Percentiles rank a stretch among this genome's conserved stretches.
phyloP scores from a whole-genome alignment of 2,888 invertebrate species.

The Plebejus anna region DNA sequence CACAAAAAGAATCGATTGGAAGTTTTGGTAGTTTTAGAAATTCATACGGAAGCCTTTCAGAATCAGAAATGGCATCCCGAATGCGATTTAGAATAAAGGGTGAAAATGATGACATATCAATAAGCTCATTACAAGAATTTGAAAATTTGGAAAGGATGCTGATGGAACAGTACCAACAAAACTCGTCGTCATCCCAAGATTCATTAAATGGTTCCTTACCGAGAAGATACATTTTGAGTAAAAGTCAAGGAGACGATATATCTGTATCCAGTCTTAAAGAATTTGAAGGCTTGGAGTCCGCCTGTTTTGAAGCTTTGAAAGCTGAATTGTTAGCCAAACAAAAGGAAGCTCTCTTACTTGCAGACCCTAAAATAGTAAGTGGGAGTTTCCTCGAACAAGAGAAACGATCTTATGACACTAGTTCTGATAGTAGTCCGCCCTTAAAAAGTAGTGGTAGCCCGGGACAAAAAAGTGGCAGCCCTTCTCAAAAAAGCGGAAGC shows the following conservation, averaged over 20 bases:
- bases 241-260: constrained; percentile 90
- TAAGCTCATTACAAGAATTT: constrained; percentile 96
- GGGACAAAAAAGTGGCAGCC: constrained; percentile 57
- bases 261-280: constrained; percentile 93
- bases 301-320: constrained; percentile 90
- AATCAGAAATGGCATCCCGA: constrained; percentile 92
- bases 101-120: constrained; percentile 95
- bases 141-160: constrained; percentile 94
- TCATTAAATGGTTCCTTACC: constrained; percentile 91
- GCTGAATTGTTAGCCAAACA: constrained; percentile 91
- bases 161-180: constrained; percentile 86
- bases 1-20: constrained; percentile 89
- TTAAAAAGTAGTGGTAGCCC: constrained; percentile 67
- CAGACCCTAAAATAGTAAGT: constrained; percentile 77
- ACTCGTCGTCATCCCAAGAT: constrained; percentile 90
- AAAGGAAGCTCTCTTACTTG: constrained; percentile 88
- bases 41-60: constrained; percentile 94
- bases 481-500: constrained; percentile 64
- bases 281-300: constrained; percentile 94
- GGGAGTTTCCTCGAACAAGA: constrained; percentile 73
- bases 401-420: constrained; percentile 77
- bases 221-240: constrained; percentile 84
- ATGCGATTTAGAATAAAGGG: constrained; percentile 89
- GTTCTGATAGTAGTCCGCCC: constrained; percentile 81
- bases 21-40: constrained; percentile 91